phyloP scores from a whole-genome alignment of 2,888 invertebrate species.

The Rhagium mordax region DNA sequence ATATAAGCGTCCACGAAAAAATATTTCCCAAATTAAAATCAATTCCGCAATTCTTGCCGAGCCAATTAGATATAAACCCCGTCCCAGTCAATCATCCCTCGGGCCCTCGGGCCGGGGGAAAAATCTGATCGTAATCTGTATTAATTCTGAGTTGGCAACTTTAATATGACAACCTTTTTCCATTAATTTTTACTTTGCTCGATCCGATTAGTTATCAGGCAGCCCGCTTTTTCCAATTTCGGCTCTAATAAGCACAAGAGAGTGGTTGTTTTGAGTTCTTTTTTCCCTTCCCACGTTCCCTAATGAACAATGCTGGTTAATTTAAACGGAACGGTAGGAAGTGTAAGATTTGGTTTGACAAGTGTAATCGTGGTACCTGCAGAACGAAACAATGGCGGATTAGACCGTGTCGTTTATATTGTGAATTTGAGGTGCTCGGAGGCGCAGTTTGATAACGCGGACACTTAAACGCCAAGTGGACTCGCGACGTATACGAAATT shows the following conservation, averaged over 20 bases:
- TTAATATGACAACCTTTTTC: constrained; percentile 30
- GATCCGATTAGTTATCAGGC: constrained; percentile 23
- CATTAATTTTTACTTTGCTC: constrained; percentile 28
- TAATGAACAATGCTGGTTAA: background rate
- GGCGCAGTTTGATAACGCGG: too few relatives aligned
- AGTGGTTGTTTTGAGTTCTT: constrained; percentile 5
- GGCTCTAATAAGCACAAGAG: background rate
- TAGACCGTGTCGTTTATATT: background rate
- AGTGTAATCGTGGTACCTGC: background rate
- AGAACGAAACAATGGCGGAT: background rate
- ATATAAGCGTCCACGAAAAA: background rate
- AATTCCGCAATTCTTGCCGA: background rate
- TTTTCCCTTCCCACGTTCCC: background rate
- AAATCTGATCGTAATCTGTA: constrained; percentile 25
- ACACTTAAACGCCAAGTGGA: background rate
- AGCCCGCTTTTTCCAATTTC: constrained; percentile 12
- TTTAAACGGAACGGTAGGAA: constrained; percentile 1
- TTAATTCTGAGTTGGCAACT: constrained; percentile 25
- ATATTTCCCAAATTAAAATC: constrained; percentile 8
- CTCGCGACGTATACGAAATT: background rate
- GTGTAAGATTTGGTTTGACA: background rate
- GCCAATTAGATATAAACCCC: constrained; percentile 1
- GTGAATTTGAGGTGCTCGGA: background rate
- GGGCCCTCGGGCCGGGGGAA: background rate
- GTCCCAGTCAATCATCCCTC: constrained; percentile 16